Conservation (phyloP, 2,888 invertebrate genomes). For the Pammene aurita region DNA sequence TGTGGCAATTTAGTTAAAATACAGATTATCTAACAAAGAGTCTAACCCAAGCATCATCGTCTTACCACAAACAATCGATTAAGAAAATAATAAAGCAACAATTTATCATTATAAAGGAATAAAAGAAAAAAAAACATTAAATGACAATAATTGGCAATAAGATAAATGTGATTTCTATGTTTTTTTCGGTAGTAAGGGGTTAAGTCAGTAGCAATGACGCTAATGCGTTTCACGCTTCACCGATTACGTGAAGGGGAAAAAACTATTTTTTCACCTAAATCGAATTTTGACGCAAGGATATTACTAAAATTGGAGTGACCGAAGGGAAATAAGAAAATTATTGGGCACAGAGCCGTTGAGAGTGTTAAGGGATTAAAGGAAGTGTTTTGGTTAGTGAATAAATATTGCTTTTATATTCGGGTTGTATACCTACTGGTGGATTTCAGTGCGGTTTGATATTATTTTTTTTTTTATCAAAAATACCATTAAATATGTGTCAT, state of each 20-base stretch:
- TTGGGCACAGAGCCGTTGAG: slow-evolving; percentile 67
- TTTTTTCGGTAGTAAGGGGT: slow-evolving; percentile 57
- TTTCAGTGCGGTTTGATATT: background rate
- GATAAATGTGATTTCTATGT: slow-evolving; percentile 61
- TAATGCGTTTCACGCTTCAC: slow-evolving; percentile 69
- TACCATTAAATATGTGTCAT: background rate
- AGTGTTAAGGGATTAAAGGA: slow-evolving; percentile 65
- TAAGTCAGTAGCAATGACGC: slow-evolving; percentile 58
- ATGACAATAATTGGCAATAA: slow-evolving; percentile 58
- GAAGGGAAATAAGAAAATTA: slow-evolving; percentile 71
- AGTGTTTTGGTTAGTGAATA: slow-evolving; percentile 56
- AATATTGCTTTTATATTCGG: slow-evolving; percentile 39
- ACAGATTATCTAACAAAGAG: slow-evolving; percentile 46
- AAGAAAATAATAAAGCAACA: slow-evolving; percentile 56
- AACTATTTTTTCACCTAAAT: slow-evolving; percentile 72
- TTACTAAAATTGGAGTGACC: slow-evolving; percentile 75
- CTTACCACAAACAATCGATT: slow-evolving; percentile 70
- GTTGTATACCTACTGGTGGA: background rate
- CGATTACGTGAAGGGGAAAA: slow-evolving; percentile 60
- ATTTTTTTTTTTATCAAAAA: background rate
- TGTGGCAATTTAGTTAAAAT: slow-evolving; percentile 53
- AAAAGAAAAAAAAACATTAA: slow-evolving; percentile 47
- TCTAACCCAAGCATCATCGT: slow-evolving; percentile 61
- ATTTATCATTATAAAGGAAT: slow-evolving; percentile 60
- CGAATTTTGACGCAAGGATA: slow-evolving; percentile 72